A percentile compares a stretch with the other conserved stretches of the same genome.
Evolutionary conservation across 2,797 vertebrate species (phyloP).

Genomic region (Manis javanica): DNA sequence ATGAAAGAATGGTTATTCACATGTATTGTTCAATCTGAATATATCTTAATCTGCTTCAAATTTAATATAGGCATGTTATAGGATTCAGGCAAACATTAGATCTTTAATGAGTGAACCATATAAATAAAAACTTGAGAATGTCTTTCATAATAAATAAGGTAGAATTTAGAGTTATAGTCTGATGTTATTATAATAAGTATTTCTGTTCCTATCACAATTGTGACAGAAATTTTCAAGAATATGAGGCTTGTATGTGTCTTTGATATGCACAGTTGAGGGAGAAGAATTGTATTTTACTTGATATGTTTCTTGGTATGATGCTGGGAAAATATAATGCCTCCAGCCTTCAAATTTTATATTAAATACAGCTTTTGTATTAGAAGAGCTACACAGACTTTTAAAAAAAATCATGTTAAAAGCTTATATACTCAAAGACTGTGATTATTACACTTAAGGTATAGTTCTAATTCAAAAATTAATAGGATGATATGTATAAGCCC

Average conservation of each 20-base stretch:
- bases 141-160: background rate
- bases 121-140: background rate
- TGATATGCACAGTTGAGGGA: background rate
- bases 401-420: background rate
- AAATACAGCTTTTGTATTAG: background rate
- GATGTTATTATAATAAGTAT: background rate
- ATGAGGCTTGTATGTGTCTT: background rate
- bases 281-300: background rate
- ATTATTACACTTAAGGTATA: background rate
- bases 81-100: conserved; percentile 11
- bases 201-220: background rate
- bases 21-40: background rate
- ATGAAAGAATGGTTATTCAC: background rate
- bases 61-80: conserved; percentile 14
- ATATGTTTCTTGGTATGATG: background rate
- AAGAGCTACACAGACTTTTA: background rate
- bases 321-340: background rate
- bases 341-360: background rate
- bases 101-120: background rate
- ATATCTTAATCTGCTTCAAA: conserved; percentile 36
- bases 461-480: background rate
- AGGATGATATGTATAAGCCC: background rate
- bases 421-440: background rate
- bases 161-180: background rate
- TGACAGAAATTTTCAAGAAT: background rate